phyloP scores from a whole-genome alignment of 2,888 invertebrate species.

The Yponomeuta evonymella region DNA sequence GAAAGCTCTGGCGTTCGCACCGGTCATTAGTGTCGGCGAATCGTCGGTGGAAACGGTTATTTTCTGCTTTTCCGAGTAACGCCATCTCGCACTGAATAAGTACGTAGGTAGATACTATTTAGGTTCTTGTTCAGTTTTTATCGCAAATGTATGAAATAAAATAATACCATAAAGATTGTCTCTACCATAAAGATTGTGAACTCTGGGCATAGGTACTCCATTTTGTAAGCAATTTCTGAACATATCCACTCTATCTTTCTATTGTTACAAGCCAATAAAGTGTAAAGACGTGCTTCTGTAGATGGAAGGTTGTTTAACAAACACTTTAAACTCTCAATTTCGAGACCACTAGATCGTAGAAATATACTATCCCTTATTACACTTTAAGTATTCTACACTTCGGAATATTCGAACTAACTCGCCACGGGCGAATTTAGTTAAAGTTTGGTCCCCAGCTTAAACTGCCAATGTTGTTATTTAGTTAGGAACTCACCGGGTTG shows the following conservation, averaged over 20 bases:
- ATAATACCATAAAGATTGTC: background rate
- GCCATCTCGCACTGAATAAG: background rate
- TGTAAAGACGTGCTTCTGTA: background rate
- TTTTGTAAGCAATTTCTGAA: background rate
- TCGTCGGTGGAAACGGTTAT: background rate
- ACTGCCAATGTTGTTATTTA: background rate
- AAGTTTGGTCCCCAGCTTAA: background rate
- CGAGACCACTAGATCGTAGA: background rate
- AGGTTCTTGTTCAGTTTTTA: background rate
- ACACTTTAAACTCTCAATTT: background rate
- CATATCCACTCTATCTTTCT: background rate
- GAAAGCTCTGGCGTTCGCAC: background rate
- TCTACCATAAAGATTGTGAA: background rate
- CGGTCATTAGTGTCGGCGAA: slow-evolving; percentile 14
- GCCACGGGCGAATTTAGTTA: background rate
- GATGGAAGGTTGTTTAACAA: background rate
- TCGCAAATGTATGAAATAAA: background rate
- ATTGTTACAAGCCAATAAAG: background rate
- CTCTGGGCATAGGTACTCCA: background rate
- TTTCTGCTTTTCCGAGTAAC: background rate
- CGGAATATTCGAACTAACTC: background rate
- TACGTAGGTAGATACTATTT: no score
- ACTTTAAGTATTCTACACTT: background rate
- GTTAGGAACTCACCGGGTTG: background rate
- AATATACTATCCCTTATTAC: background rate